Conservation (phyloP, 37 sponge, comb jelly and placozoan genomes). For the Lycopodina hypogea region DNA sequence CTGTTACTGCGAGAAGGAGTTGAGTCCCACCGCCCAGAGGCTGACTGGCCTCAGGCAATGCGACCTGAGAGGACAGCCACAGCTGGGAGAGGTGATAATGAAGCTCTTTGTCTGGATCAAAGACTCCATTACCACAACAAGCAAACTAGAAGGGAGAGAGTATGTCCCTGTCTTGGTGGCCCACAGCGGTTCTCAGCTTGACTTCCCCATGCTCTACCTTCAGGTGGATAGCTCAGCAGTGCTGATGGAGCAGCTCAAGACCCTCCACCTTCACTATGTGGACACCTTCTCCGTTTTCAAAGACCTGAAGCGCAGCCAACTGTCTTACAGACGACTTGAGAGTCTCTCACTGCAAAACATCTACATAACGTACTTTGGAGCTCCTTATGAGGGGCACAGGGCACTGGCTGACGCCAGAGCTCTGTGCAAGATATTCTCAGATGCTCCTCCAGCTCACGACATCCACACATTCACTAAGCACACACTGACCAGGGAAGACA, state of each 20-base stretch:
- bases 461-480: neutral
- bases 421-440: constrained; percentile 12
- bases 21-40: neutral
- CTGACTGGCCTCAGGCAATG: neutral
- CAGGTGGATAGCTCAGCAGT: neutral
- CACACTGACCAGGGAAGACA: neutral
- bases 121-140: neutral
- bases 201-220: constrained; percentile 11
- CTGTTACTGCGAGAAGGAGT: neutral
- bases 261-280: constrained; percentile 7
- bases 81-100: neutral
- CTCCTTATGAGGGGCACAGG: constrained; percentile 7
- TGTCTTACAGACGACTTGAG: neutral
- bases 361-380: neutral
- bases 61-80: constrained; percentile 9
- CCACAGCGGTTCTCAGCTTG: constrained; percentile 15
- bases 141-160: neutral
- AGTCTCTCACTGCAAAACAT: neutral
- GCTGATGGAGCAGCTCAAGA: neutral
- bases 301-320: neutral
- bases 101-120: constrained; percentile 14
- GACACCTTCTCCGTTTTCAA: constrained; percentile 6
- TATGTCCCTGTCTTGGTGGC: constrained; percentile 21
- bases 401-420: constrained; percentile 28
- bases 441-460: neutral